These are phyloP conservation scores for Gasterosteus aculeatus DNA, from an alignment of 2,113 vertebrate species.

Conservation along the genomic window DNA sequence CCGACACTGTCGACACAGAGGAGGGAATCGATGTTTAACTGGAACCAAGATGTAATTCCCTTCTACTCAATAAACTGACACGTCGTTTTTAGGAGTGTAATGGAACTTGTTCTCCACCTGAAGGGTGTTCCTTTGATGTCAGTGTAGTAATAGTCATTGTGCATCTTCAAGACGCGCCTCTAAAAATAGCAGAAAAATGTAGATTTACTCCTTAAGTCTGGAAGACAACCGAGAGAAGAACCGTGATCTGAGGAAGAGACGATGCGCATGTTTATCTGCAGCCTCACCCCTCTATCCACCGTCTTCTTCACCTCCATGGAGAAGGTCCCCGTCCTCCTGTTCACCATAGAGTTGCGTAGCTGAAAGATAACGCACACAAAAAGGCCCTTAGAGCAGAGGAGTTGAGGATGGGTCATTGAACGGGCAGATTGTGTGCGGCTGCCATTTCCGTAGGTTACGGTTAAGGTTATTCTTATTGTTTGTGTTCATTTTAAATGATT, in stretches of 20 bases:
- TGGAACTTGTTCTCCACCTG: slow-evolving; percentile 83
- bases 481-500: slow-evolving; percentile 11
- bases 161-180: slow-evolving; percentile 97
- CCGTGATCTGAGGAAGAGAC: slow-evolving; percentile 8
- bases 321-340: slow-evolving; percentile 94
- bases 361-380: slow-evolving; percentile 64
- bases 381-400: not conserved
- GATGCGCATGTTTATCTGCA: slow-evolving; percentile 30
- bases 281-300: slow-evolving; percentile 94
- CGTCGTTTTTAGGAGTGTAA: slow-evolving; percentile 1
- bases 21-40: slow-evolving; percentile 12
- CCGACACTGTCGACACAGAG: slow-evolving; percentile 87
- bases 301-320: slow-evolving; percentile 99
- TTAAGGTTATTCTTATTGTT: not conserved
- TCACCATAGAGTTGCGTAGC: slow-evolving; percentile 98
- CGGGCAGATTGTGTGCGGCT: not conserved
- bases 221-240: slow-evolving; percentile 12
- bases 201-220: slow-evolving; percentile 14
- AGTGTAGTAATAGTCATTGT: slow-evolving; percentile 99
- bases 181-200: slow-evolving; percentile 65
- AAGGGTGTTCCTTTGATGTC: slow-evolving; percentile 99
- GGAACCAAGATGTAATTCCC: not conserved
- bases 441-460: not conserved
- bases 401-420: slow-evolving; percentile 29
- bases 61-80: slow-evolving; percentile 4